A percentile compares a stretch with the other conserved stretches of the same genome.
Evolutionary conservation across 1,140 invertebrate genomes (phyloP).

Genomic region (Brachionus paranguensis): DNA sequence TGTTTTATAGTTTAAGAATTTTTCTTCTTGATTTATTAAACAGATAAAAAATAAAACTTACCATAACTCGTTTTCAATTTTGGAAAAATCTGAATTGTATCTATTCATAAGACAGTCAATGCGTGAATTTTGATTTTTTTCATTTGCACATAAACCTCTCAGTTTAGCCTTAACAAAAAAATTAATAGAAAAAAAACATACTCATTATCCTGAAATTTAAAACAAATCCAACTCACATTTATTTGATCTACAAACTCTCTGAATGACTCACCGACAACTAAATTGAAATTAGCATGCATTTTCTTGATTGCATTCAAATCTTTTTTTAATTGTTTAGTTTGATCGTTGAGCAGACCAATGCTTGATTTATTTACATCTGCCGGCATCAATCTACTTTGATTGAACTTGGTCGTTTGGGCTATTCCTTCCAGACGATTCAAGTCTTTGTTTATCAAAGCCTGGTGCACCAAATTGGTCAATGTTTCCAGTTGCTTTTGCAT

Average conservation of each 20-base stretch:
- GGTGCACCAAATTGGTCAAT: constrained; percentile 25
- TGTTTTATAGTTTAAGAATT: neutral
- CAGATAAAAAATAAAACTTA: constrained; percentile 50
- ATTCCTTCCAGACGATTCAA: constrained; percentile 9
- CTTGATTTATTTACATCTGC: neutral
- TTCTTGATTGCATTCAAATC: constrained; percentile 79
- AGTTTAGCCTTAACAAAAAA: constrained; percentile 47
- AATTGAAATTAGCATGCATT: constrained; percentile 80
- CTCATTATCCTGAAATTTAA: neutral
- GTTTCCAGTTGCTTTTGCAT: constrained; percentile 36
- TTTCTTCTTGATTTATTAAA: no score
- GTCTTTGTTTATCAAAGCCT: constrained; percentile 24
- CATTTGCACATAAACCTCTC: constrained; percentile 61
- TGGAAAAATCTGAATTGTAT: constrained; percentile 81
- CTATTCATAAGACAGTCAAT: constrained; percentile 71
- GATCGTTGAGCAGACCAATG: constrained; percentile 73
- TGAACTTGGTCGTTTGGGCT: neutral
- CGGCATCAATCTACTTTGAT: neutral
- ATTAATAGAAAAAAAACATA: constrained; percentile 41
- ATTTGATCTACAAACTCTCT: constrained; percentile 66
- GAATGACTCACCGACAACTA: constrained; percentile 80
- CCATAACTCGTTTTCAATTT: constrained; percentile 82
- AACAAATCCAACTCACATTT: constrained; percentile 44
- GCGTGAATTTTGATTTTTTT: constrained; percentile 63
- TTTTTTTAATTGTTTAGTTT: constrained; percentile 76